A percentile compares a stretch with the other conserved stretches of the same genome.
Conservation (phyloP, 2,797 vertebrate species). For the Lagocephalus sceleratus region DNA sequence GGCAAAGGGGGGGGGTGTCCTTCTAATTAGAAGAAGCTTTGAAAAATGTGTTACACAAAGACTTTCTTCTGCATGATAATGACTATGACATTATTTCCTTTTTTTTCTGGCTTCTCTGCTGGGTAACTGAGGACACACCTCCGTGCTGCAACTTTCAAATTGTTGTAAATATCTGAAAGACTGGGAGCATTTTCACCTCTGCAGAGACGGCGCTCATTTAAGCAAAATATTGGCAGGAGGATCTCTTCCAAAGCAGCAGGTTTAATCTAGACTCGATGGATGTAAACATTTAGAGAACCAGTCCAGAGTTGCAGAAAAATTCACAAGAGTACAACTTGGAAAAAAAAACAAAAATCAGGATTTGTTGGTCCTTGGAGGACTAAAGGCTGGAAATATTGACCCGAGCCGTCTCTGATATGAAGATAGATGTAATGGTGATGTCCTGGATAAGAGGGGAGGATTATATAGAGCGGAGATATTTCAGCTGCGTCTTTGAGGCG, state of each 20-base stretch:
- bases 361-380: slow-evolving; percentile 25
- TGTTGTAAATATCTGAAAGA: no score
- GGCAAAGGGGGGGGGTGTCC: slow-evolving; percentile 23
- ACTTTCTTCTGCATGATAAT: no score
- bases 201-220: no score
- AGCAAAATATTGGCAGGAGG: no score
- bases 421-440: slow-evolving; percentile 58
- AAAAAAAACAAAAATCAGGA: slow-evolving; percentile 25
- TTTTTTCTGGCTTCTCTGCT: slow-evolving; percentile 23
- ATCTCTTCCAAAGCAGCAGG: no score
- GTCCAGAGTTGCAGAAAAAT: not conserved
- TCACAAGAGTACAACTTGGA: not conserved
- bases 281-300: no score
- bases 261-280: no score
- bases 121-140: slow-evolving; percentile 14
- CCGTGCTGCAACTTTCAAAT: slow-evolving; percentile 5
- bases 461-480: slow-evolving; percentile 60
- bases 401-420: slow-evolving; percentile 55
- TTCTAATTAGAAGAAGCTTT: slow-evolving; percentile 42
- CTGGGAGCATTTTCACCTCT: no score
- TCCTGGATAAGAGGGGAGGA: slow-evolving; percentile 50
- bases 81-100: no score
- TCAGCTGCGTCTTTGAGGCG: slow-evolving; percentile 66
- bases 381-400: slow-evolving; percentile 44
- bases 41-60: slow-evolving; percentile 19